Evolutionary conservation across 1,140 invertebrate species (phyloP).

Genomic region (Mizuhopecten yessoensis): DNA sequence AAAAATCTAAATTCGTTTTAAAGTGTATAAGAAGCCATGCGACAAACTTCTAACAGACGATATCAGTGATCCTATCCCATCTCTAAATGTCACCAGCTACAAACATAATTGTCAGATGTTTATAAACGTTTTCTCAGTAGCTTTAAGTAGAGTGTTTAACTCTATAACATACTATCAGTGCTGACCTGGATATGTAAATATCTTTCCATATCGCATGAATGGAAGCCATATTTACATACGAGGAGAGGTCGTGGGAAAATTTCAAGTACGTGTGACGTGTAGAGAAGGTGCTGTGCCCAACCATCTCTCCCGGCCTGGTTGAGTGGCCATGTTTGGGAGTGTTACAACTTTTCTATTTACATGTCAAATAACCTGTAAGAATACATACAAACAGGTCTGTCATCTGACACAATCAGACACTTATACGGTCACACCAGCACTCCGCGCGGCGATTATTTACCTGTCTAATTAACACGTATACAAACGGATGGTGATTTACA

Average conservation of each 20-base stretch:
- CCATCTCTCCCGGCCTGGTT: not conserved
- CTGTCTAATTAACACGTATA: not conserved
- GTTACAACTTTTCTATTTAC: slow-evolving; percentile 35
- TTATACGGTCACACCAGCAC: not conserved
- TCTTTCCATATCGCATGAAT: slow-evolving; percentile 33
- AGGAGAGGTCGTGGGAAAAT: slow-evolving; percentile 23
- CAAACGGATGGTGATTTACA: not conserved
- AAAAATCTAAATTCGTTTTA: slow-evolving; percentile 13
- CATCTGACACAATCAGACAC: not conserved
- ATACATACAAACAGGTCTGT: slow-evolving; percentile 26
- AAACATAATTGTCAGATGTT: not conserved
- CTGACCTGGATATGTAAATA: slow-evolving; percentile 27
- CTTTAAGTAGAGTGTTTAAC: not conserved
- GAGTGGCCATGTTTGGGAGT: slow-evolving; percentile 7
- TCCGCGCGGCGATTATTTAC: not conserved
- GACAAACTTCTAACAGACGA: not conserved
- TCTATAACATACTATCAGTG: not conserved
- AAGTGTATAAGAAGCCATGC: not conserved
- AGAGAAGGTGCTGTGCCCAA: not conserved
- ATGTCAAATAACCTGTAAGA: not conserved
- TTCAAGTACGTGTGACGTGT: slow-evolving; percentile 14
- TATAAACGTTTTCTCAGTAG: not conserved
- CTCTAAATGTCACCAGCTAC: not conserved
- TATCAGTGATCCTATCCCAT: not conserved
- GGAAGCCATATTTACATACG: not conserved